Evolutionary conservation across 2,113 vertebrate genomes (phyloP).

Genomic region (Porphyrio hochstetteri): DNA sequence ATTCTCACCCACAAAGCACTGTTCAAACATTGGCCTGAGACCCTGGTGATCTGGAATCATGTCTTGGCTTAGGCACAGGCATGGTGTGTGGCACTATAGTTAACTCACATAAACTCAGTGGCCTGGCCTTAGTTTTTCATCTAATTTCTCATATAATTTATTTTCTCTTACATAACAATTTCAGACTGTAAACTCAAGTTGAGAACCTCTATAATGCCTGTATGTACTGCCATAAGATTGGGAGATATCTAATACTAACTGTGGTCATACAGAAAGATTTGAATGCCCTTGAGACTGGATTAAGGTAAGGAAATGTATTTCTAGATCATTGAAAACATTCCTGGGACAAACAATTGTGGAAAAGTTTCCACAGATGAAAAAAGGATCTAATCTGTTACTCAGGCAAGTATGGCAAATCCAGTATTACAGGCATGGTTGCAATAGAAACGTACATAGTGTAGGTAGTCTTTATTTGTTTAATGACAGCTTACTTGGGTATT

Average conservation of each 20-base stretch:
- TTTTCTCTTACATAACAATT: neutral
- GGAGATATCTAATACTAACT: neutral
- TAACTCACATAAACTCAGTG: neutral
- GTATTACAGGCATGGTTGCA: neutral
- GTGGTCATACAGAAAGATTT: neutral
- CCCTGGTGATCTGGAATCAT: neutral
- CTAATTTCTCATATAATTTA: neutral
- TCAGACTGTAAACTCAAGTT: neutral
- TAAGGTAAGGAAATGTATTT: neutral
- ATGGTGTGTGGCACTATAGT: accelerated
- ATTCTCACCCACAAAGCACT: neutral
- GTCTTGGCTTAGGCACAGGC: neutral
- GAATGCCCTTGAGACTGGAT: neutral
- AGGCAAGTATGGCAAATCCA: neutral
- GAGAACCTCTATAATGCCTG: neutral
- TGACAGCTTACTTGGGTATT: neutral
- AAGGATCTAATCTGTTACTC: neutral
- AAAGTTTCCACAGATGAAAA: neutral
- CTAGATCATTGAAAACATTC: neutral
- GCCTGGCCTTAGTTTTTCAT: neutral
- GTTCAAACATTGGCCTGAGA: neutral
- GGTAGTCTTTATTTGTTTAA: neutral
- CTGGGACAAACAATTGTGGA: neutral
- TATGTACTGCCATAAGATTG: neutral
- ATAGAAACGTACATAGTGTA: neutral